phyloP scores from a whole-genome alignment of 2,888 invertebrate species.

The Noctuana brunneofusca region DNA sequence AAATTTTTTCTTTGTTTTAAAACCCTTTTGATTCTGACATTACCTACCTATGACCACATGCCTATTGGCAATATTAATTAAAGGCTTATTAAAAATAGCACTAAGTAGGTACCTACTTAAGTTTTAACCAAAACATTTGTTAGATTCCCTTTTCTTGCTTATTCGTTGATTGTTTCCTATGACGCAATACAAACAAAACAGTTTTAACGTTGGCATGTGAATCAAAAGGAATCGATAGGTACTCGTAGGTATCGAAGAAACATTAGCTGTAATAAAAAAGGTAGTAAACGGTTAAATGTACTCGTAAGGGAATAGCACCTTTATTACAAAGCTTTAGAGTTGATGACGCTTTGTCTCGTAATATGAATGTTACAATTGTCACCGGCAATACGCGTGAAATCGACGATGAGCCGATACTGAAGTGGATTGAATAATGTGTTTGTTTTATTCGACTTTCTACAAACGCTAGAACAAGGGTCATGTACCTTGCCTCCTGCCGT shows the following conservation, averaged over 20 bases:
- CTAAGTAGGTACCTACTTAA: no score
- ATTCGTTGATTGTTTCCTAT: no score
- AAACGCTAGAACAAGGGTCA: slow-evolving; percentile 27
- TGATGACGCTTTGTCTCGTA: slow-evolving; percentile 42
- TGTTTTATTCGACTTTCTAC: slow-evolving; percentile 44
- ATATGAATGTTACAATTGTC: slow-evolving; percentile 49
- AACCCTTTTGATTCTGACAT: no score
- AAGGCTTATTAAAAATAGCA: no score
- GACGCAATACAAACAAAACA: neutral
- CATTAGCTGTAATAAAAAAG: slow-evolving; percentile 40
- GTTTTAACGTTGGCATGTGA: slow-evolving; percentile 14
- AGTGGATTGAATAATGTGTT: slow-evolving; percentile 52
- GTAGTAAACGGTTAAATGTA: neutral
- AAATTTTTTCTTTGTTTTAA: no score
- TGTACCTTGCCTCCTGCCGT: slow-evolving; percentile 22
- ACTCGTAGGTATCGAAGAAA: slow-evolving; percentile 42
- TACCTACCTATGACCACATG: no score
- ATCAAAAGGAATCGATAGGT: slow-evolving; percentile 26
- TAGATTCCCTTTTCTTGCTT: no score
- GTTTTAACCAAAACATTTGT: no score
- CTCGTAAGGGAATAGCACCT: slow-evolving; percentile 9
- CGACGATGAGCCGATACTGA: slow-evolving; percentile 56
- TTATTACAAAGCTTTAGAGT: slow-evolving; percentile 38
- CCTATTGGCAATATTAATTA: no score
- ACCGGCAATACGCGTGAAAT: slow-evolving; percentile 67